Percentiles rank a stretch among this genome's conserved stretches.
Evolutionary conservation across 2,113 vertebrate species (phyloP).

Genomic region (Prinia subflava): DNA sequence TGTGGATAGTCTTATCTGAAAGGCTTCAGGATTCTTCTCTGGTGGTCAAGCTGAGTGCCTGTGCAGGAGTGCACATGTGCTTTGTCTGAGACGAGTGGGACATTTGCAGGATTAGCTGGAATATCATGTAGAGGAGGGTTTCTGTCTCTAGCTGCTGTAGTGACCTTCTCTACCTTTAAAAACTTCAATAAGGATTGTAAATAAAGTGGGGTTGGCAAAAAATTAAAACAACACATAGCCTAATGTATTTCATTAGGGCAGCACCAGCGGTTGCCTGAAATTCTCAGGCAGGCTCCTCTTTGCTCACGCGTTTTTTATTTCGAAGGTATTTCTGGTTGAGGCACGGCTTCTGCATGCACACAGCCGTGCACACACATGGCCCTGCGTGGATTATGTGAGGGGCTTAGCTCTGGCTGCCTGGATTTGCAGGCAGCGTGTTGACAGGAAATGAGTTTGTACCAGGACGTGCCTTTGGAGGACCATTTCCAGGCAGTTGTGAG

Average conservation of each 20-base stretch:
- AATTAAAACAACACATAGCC: neutral
- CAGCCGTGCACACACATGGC: neutral
- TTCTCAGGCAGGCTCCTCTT: neutral
- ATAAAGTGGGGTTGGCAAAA: neutral
- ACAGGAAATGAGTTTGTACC: conserved; percentile 60
- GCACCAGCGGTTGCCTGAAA: neutral
- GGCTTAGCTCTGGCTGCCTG: conserved; percentile 1
- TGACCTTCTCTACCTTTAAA: neutral
- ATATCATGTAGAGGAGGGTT: neutral
- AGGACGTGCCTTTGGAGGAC: conserved; percentile 40
- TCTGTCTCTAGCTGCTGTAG: neutral
- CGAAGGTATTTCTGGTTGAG: neutral
- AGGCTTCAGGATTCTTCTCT: neutral
- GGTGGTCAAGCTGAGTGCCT: neutral
- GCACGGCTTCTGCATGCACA: neutral
- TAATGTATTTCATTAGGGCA: neutral
- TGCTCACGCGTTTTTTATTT: neutral
- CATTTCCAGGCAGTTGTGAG: conserved; percentile 18
- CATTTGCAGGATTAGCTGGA: neutral
- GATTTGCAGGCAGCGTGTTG: conserved; percentile 36
- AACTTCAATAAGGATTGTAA: neutral
- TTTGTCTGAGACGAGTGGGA: neutral
- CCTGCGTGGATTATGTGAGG: neutral
- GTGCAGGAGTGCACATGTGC: rapidly evolving
- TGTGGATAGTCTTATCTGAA: neutral